Evolutionary conservation across 2,888 invertebrate species (phyloP).

Genomic region (Hyppa rectilinea): DNA sequence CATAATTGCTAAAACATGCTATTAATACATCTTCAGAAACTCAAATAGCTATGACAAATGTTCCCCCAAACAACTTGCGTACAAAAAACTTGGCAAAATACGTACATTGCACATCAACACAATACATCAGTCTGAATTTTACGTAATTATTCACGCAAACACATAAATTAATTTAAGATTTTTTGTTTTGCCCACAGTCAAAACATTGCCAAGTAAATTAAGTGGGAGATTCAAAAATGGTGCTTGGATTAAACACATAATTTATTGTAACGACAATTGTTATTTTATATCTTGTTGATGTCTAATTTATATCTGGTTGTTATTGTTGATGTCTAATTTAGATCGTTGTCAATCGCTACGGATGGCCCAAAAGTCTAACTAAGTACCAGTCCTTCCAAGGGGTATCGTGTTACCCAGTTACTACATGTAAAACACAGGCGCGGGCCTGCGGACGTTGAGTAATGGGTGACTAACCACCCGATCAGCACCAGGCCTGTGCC

Average conservation of each 20-base stretch:
- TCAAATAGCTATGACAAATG: conserved; percentile 56
- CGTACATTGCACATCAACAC: conserved; percentile 30
- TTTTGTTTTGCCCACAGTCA: conserved; percentile 29
- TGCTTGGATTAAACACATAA: not conserved
- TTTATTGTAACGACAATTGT: conserved; percentile 25
- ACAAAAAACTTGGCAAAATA: conserved; percentile 57
- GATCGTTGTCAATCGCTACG: too few relatives aligned
- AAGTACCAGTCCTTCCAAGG: too few relatives aligned
- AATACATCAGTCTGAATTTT: conserved; percentile 26
- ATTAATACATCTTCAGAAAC: conserved; percentile 24
- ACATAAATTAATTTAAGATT: conserved; percentile 36
- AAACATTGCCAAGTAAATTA: conserved; percentile 25
- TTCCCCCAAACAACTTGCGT: conserved; percentile 24
- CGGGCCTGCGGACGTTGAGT: too few relatives aligned
- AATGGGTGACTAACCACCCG: too few relatives aligned
- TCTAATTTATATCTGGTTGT: too few relatives aligned
- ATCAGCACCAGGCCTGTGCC: too few relatives aligned
- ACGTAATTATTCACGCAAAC: conserved; percentile 43
- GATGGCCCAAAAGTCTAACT: too few relatives aligned
- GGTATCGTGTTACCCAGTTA: too few relatives aligned
- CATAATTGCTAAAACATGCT: conserved; percentile 32
- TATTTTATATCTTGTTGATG: conserved; percentile 20
- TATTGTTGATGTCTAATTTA: too few relatives aligned
- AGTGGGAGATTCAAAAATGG: conserved; percentile 4
- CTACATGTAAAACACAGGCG: too few relatives aligned